Percentiles rank a stretch among this genome's conserved stretches.
Evolutionary conservation across 2,797 vertebrate species (phyloP).

Genomic region (Sarcoramphus papa): DNA sequence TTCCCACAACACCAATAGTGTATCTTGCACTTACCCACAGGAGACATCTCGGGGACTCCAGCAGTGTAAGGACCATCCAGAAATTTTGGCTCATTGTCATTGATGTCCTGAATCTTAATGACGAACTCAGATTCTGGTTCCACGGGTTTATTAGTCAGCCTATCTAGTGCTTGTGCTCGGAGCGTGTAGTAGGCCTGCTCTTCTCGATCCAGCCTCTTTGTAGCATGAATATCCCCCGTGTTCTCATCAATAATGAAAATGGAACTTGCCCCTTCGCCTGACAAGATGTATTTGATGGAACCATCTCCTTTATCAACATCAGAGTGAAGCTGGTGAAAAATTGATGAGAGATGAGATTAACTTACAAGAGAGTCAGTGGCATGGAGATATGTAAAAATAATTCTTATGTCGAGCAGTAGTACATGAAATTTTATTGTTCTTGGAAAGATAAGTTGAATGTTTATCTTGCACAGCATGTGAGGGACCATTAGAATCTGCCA

Average conservation of each 20-base stretch:
- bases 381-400: constrained; percentile 64
- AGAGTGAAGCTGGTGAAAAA: constrained; percentile 90
- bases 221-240: constrained; percentile 96
- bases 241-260: constrained; percentile 98
- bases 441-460: constrained; percentile 46
- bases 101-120: constrained; percentile 98
- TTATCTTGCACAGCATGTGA: background rate
- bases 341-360: constrained; percentile 75
- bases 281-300: constrained; percentile 93
- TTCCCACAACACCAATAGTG: background rate
- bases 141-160: constrained; percentile 85
- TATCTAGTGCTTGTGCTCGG: constrained; percentile 88
- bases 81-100: constrained; percentile 96
- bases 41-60: constrained; percentile 94
- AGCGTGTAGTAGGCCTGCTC: constrained; percentile 96
- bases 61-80: constrained; percentile 92
- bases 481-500: constrained; percentile 18
- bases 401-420: constrained; percentile 23
- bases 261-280: constrained; percentile 91
- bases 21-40: constrained; percentile 83
- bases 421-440: constrained; percentile 59
- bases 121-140: constrained; percentile 92
- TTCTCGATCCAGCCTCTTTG: constrained; percentile 92
- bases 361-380: constrained; percentile 60
- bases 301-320: constrained; percentile 96